These are phyloP conservation scores for Lanistes nyassanus DNA, from an alignment of 1,140 invertebrate species.

Conservation along the genomic window DNA sequence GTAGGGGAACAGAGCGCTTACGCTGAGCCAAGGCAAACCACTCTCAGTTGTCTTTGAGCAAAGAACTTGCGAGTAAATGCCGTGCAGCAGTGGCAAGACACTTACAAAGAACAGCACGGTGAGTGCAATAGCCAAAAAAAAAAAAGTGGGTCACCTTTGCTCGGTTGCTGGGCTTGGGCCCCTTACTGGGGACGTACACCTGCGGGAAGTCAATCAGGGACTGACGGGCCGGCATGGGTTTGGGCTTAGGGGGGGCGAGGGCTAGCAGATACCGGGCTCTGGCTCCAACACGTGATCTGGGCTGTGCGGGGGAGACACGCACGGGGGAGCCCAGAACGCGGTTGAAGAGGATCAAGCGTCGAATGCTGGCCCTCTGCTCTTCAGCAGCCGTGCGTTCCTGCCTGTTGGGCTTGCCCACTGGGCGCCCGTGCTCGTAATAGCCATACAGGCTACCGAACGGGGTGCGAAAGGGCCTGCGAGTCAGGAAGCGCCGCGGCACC, in stretches of 20 bases:
- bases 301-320: not conserved
- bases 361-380: not conserved
- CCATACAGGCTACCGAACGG: not conserved
- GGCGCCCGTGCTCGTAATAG: not conserved
- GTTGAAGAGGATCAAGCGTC: not conserved
- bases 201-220: slow-evolving; percentile 25
- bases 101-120: slow-evolving; percentile 9
- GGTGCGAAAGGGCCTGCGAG: not conserved
- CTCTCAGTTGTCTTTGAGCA: slow-evolving; percentile 7
- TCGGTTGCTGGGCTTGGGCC: slow-evolving; percentile 30
- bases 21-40: slow-evolving; percentile 10
- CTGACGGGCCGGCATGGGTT: slow-evolving; percentile 13
- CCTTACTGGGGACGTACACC: slow-evolving; percentile 30
- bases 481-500: slow-evolving; percentile 17
- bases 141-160: slow-evolving; percentile 32
- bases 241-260: slow-evolving; percentile 12
- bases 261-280: not conserved
- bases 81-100: slow-evolving; percentile 24
- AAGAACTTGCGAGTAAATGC: slow-evolving; percentile 17
- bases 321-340: not conserved
- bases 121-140: slow-evolving; percentile 15
- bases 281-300: no score
- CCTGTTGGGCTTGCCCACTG: not conserved
- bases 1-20: not conserved
- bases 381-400: not conserved